These are phyloP conservation scores for Luperina nickerlii DNA, from an alignment of 2,888 invertebrate genomes.

Conservation along the genomic window DNA sequence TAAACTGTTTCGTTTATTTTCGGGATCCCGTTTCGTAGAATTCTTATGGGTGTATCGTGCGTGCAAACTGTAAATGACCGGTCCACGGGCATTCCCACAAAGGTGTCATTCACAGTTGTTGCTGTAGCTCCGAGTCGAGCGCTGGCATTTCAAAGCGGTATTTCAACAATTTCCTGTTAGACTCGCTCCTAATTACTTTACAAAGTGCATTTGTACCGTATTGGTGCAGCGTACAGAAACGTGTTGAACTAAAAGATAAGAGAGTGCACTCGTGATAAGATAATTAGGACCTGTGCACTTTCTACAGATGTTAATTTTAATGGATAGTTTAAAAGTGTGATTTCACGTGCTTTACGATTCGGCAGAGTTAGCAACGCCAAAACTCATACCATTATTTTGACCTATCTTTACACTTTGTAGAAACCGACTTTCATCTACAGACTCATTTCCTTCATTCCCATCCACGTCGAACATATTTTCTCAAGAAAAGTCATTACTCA, in stretches of 20 bases:
- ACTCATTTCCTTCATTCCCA: conserved; percentile 35
- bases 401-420: conserved; percentile 30
- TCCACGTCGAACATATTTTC: conserved; percentile 39
- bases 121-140: conserved; percentile 12
- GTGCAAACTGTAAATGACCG: conserved; percentile 25
- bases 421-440: conserved; percentile 40
- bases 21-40: conserved; percentile 10
- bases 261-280: conserved; percentile 47
- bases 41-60: not conserved
- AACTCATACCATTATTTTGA: conserved; percentile 9
- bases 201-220: conserved; percentile 45
- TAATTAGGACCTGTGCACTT: conserved; percentile 8
- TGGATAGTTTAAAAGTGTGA: not conserved
- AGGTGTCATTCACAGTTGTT: conserved; percentile 49
- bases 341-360: conserved; percentile 6
- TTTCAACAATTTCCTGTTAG: conserved; percentile 48
- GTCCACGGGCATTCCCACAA: conserved; percentile 42
- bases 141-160: conserved; percentile 47
- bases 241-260: conserved; percentile 50
- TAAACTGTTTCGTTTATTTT: conserved; percentile 12
- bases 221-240: conserved; percentile 10
- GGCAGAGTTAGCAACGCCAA: conserved; percentile 1
- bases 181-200: conserved; percentile 29
- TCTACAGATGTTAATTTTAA: conserved; percentile 11
- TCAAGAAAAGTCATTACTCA: conserved; percentile 31